Percentiles rank a stretch among this genome's conserved stretches.
phyloP scores from a whole-genome alignment of 2,113 vertebrate species.

The Hyperoodon ampullatus region DNA sequence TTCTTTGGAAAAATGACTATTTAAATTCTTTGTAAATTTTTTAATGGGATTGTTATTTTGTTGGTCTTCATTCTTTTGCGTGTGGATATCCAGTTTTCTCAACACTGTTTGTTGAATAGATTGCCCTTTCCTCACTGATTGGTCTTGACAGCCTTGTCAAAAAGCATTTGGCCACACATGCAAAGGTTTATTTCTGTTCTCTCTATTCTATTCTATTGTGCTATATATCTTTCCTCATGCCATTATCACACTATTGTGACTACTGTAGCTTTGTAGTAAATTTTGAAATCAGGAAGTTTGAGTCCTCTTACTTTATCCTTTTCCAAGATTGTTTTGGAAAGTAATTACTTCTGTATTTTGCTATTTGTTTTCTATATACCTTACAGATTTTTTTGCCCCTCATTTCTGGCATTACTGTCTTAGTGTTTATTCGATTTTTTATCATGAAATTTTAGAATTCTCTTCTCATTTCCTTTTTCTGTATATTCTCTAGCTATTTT shows the following conservation, averaged over 20 bases:
- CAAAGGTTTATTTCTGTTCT: not conserved
- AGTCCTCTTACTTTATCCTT: not conserved
- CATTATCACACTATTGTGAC: not conserved
- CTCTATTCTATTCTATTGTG: not conserved
- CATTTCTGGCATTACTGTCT: not conserved
- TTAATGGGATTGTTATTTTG: not conserved
- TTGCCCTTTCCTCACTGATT: not conserved
- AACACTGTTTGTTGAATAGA: not conserved
- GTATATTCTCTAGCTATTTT: not conserved
- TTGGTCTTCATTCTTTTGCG: not conserved
- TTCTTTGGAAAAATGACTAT: conserved; percentile 10
- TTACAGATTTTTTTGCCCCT: not conserved
- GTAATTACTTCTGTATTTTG: not conserved
- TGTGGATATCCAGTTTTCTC: not conserved
- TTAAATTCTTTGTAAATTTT: not conserved
- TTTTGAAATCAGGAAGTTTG: not conserved
- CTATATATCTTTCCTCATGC: not conserved
- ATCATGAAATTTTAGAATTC: not conserved
- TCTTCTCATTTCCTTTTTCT: not conserved
- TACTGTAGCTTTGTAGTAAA: not conserved
- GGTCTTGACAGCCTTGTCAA: not conserved
- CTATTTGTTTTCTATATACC: not conserved
- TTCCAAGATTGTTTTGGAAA: not conserved
- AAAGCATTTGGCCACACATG: not conserved
- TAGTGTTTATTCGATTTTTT: not conserved